Percentiles rank a stretch among this genome's conserved stretches.
These are phyloP conservation scores for Catagonus wagneri DNA, from an alignment of 2,113 vertebrate genomes.

Conservation along the genomic window DNA sequence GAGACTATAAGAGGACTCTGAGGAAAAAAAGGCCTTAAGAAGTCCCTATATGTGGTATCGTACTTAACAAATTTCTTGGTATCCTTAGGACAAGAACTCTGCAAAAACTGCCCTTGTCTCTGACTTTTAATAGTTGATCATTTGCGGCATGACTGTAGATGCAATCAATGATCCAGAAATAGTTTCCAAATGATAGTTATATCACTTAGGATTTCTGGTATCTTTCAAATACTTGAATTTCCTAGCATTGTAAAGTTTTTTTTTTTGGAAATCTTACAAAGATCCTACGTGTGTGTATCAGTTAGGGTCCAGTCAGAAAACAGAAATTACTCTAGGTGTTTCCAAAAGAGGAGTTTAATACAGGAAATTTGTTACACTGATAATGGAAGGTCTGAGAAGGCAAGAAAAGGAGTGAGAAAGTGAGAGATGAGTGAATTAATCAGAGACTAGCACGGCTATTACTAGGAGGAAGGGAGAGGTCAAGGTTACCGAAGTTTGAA, in stretches of 20 bases:
- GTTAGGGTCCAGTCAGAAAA: background rate
- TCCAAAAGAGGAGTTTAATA: constrained; percentile 2
- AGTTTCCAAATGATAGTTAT: background rate
- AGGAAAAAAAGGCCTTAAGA: background rate
- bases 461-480: background rate
- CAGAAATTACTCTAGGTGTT: background rate
- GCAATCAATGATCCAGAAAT: background rate
- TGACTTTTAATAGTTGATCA: background rate
- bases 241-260: background rate
- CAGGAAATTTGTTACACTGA: background rate
- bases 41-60: background rate
- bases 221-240: constrained; percentile 27
- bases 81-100: background rate
- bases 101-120: background rate
- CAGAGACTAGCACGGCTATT: background rate
- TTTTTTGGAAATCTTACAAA: background rate
- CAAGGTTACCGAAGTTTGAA: background rate
- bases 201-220: constrained; percentile 23
- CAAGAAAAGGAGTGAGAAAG: background rate
- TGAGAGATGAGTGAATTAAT: background rate
- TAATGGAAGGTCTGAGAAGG: background rate
- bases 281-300: background rate
- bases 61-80: background rate
- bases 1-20: background rate
- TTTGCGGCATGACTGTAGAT: background rate